Evolutionary conservation across 1,140 invertebrate genomes (phyloP).

Genomic region (Drosophila azteca): DNA sequence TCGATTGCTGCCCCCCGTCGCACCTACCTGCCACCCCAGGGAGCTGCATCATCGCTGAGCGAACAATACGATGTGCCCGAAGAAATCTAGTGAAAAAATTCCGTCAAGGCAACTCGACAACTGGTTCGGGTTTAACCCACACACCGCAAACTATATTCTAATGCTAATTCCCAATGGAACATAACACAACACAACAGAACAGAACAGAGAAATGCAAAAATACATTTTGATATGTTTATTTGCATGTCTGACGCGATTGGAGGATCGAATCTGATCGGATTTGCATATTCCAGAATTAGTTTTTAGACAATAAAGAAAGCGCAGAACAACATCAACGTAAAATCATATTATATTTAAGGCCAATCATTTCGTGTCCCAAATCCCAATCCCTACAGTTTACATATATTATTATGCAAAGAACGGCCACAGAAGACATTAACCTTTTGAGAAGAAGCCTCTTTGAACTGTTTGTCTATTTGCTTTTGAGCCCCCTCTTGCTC

Average conservation of each 20-base stretch:
- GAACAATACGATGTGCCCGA: conserved; percentile 2
- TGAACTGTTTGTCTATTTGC: conserved; percentile 17
- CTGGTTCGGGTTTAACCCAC: conserved; percentile 64
- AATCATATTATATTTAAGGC: conserved; percentile 22
- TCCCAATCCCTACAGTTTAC: neutral
- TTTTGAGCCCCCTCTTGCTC: conserved; percentile 20
- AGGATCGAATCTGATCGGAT: conserved; percentile 4
- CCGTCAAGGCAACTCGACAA: conserved; percentile 18
- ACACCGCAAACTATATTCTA: conserved; percentile 56
- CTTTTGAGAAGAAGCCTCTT: conserved; percentile 15
- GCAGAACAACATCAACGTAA: conserved; percentile 21
- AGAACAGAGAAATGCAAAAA: conserved; percentile 52
- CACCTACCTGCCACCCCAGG: conserved; percentile 46
- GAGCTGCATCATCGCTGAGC: conserved; percentile 11
- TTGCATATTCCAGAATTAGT: conserved; percentile 60
- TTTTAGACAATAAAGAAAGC: conserved; percentile 36
- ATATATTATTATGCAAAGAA: conserved; percentile 33
- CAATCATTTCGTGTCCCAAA: conserved; percentile 2
- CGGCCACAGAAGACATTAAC: conserved; percentile 59
- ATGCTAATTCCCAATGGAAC: conserved; percentile 58
- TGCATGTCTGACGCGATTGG: conserved; percentile 27
- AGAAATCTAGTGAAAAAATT: no score
- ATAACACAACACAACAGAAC: neutral
- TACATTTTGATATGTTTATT: conserved; percentile 29
- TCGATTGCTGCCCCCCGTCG: conserved; percentile 16